Evolutionary conservation across 1,140 invertebrate genomes (phyloP).

Genomic region (Zophobas morio): DNA sequence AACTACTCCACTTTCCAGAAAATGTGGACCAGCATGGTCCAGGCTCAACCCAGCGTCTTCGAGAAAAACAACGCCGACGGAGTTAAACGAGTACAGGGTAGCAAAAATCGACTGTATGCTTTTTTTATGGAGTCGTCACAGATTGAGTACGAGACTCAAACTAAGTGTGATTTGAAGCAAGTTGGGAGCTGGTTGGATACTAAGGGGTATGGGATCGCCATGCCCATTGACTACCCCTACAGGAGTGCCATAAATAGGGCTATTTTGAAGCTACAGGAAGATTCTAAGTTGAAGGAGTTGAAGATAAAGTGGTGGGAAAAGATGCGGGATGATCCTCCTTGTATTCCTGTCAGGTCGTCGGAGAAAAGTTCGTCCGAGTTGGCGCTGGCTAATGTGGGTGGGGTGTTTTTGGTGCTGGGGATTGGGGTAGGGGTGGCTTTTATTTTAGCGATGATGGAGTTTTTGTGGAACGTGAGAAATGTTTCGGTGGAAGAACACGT

Average conservation of each 20-base stretch:
- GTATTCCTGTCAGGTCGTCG: conserved; percentile 31
- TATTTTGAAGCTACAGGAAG: conserved; percentile 87
- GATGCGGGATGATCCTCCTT: conserved; percentile 65
- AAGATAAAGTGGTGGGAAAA: conserved; percentile 92
- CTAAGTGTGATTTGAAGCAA: conserved; percentile 85
- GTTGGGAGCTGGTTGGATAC: conserved; percentile 83
- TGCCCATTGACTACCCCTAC: conserved; percentile 80
- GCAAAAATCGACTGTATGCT: conserved; percentile 78
- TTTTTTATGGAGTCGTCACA: conserved; percentile 90
- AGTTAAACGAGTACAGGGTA: conserved; percentile 82
- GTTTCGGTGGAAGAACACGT: conserved; percentile 85
- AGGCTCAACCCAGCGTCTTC: conserved; percentile 86
- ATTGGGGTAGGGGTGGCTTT: conserved; percentile 78
- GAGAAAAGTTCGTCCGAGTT: conserved; percentile 71
- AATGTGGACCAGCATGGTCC: conserved; percentile 85
- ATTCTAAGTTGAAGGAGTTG: conserved; percentile 81
- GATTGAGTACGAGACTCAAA: conserved; percentile 83
- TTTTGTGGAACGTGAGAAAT: conserved; percentile 85
- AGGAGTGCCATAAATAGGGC: conserved; percentile 80
- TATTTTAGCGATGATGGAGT: conserved; percentile 81
- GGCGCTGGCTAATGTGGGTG: conserved; percentile 89
- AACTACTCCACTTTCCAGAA: conserved; percentile 79
- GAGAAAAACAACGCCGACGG: conserved; percentile 87
- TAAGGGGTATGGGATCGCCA: conserved; percentile 88
- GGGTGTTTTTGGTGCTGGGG: conserved; percentile 90